A percentile compares a stretch with the other conserved stretches of the same genome.
Evolutionary conservation across 2,113 vertebrate genomes (phyloP).

Genomic region (Cheilinus undulatus): DNA sequence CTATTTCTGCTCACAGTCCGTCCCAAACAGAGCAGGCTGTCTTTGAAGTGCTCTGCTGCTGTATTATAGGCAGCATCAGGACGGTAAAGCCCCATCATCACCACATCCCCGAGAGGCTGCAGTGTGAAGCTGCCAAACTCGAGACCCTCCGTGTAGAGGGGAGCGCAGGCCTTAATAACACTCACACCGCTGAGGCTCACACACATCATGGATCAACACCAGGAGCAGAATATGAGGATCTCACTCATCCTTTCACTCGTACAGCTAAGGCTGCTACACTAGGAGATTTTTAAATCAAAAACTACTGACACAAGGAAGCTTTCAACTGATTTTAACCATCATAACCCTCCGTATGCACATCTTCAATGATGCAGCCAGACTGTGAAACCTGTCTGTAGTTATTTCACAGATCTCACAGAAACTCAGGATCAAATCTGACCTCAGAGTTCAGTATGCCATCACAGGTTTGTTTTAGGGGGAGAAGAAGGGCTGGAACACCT

Average conservation of each 20-base stretch:
- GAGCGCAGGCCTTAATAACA: constrained; percentile 33
- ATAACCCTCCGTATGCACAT: too few relatives aligned
- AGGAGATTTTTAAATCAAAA: too few relatives aligned
- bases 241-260: background rate
- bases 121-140: constrained; percentile 68
- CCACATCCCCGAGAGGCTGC: constrained; percentile 71
- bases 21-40: constrained; percentile 61
- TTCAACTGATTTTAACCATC: too few relatives aligned
- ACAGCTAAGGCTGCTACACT: too few relatives aligned
- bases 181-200: constrained; percentile 36
- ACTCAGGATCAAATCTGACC: too few relatives aligned
- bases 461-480: too few relatives aligned
- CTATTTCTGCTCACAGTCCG: constrained; percentile 66
- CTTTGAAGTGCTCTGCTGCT: constrained; percentile 75
- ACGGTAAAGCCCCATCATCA: constrained; percentile 74
- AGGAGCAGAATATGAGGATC: constrained; percentile 14
- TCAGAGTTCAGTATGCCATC: too few relatives aligned
- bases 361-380: too few relatives aligned
- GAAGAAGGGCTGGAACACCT: too few relatives aligned
- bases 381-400: too few relatives aligned
- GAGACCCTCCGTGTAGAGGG: background rate
- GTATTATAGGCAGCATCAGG: constrained; percentile 68
- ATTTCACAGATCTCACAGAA: too few relatives aligned
- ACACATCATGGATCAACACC: constrained; percentile 25
- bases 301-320: too few relatives aligned